Percentiles rank a stretch among this genome's conserved stretches.
Evolutionary conservation across 1,140 invertebrate genomes (phyloP).

Genomic region (Drosophila elegans): DNA sequence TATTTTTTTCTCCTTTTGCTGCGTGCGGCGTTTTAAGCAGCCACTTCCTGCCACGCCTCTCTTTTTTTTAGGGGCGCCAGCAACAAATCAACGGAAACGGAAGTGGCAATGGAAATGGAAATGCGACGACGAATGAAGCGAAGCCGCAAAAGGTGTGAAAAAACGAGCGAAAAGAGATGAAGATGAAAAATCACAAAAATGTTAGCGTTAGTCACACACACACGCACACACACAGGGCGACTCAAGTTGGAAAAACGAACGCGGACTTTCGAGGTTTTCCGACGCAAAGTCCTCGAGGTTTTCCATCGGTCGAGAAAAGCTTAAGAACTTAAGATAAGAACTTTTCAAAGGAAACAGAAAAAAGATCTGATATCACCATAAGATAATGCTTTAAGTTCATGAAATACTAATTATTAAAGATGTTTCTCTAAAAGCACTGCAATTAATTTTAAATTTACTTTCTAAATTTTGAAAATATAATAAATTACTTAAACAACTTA

Average conservation of each 20-base stretch:
- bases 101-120: conserved; percentile 82
- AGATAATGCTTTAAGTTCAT: too few relatives aligned
- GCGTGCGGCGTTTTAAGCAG: conserved; percentile 75
- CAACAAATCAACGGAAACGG: conserved; percentile 81
- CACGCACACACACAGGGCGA: not conserved
- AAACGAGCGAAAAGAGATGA: conserved; percentile 54
- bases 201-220: conserved; percentile 48
- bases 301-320: not conserved
- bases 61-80: conserved; percentile 16
- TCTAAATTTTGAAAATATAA: too few relatives aligned
- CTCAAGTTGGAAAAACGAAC: conserved; percentile 11
- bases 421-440: too few relatives aligned
- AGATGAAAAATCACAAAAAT: conserved; percentile 75
- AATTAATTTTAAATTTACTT: not conserved
- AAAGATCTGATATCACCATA: not conserved
- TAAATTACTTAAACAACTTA: too few relatives aligned
- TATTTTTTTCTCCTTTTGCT: conserved; percentile 52
- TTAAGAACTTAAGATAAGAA: too few relatives aligned
- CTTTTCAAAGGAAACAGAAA: not conserved
- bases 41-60: conserved; percentile 69
- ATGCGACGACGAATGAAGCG: conserved; percentile 69
- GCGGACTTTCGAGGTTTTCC: not conserved
- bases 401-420: too few relatives aligned
- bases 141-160: conserved; percentile 65
- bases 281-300: conserved; percentile 5